Evolutionary conservation across 2,113 vertebrate species (phyloP).

Genomic region (Marmota flaviventris): DNA sequence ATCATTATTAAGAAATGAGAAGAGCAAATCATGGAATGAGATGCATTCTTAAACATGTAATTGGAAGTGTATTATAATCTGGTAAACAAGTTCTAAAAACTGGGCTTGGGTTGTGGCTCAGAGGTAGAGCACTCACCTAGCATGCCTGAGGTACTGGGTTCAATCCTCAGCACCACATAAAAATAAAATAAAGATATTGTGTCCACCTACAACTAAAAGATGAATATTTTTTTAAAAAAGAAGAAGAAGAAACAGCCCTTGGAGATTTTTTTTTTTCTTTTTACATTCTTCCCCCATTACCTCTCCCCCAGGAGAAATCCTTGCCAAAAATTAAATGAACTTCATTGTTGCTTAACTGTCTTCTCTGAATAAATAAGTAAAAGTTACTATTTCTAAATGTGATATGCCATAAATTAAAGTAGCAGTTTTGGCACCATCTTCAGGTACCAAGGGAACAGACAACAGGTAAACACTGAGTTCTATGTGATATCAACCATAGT

Average conservation of each 20-base stretch:
- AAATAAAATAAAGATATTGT: no score
- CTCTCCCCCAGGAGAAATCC: constrained; percentile 38
- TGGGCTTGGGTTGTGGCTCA: no score
- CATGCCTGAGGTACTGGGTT: no score
- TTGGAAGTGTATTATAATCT: neutral
- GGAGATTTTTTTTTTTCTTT: neutral
- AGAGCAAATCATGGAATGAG: neutral
- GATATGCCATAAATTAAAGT: constrained; percentile 41
- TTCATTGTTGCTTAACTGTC: constrained; percentile 59
- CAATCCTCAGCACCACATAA: no score
- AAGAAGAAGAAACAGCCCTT: neutral
- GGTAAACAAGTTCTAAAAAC: constrained; percentile 41
- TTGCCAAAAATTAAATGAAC: constrained; percentile 62
- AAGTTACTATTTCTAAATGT: constrained; percentile 65
- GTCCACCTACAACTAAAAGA: no score
- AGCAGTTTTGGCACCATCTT: constrained; percentile 27
- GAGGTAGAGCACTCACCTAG: no score
- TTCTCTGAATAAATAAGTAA: constrained; percentile 50
- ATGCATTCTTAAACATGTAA: neutral
- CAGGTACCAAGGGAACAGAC: constrained; percentile 55
- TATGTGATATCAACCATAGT: constrained; percentile 13
- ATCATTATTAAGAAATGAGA: neutral
- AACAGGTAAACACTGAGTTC: constrained; percentile 38
- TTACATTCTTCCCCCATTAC: neutral
- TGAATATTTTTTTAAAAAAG: no score